Percentiles rank a stretch among this genome's conserved stretches.
Evolutionary conservation across 1,140 invertebrate genomes (phyloP).

Genomic region (Battus philenor): DNA sequence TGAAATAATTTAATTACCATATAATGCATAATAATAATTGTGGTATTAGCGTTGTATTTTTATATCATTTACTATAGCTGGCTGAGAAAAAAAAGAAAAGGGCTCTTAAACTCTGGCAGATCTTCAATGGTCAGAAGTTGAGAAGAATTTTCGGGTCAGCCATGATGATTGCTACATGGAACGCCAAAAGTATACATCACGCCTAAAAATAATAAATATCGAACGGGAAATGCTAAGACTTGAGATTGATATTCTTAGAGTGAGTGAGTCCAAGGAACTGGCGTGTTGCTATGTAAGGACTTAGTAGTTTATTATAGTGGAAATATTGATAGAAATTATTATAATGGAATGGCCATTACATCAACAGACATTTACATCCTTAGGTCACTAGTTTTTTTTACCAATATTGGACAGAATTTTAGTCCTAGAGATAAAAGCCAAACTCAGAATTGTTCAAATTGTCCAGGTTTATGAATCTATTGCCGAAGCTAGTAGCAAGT

Average conservation of each 20-base stretch:
- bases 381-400: slow-evolving; percentile 9
- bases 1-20: slow-evolving; percentile 6
- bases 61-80: too few species aligned
- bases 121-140: slow-evolving; percentile 3
- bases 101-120: slow-evolving; percentile 14
- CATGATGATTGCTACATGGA: slow-evolving; percentile 15
- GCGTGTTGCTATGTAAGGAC: too few species aligned
- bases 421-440: too few species aligned
- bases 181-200: too few species aligned
- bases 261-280: slow-evolving; percentile 5
- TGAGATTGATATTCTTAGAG: too few species aligned
- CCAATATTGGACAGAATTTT: slow-evolving; percentile 17
- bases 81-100: slow-evolving; percentile 15
- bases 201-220: too few species aligned
- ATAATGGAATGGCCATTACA: slow-evolving; percentile 8
- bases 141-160: too few species aligned
- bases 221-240: too few species aligned
- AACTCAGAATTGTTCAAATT: slow-evolving; percentile 9
- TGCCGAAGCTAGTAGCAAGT: slow-evolving; percentile 6
- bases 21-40: too few species aligned
- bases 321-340: slow-evolving; percentile 10
- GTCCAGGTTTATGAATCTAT: slow-evolving; percentile 13
- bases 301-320: too few species aligned
- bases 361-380: too few species aligned
- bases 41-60: too few species aligned